Conservation (phyloP, 2,113 vertebrate genomes). For the Tachysurus vachellii region DNA sequence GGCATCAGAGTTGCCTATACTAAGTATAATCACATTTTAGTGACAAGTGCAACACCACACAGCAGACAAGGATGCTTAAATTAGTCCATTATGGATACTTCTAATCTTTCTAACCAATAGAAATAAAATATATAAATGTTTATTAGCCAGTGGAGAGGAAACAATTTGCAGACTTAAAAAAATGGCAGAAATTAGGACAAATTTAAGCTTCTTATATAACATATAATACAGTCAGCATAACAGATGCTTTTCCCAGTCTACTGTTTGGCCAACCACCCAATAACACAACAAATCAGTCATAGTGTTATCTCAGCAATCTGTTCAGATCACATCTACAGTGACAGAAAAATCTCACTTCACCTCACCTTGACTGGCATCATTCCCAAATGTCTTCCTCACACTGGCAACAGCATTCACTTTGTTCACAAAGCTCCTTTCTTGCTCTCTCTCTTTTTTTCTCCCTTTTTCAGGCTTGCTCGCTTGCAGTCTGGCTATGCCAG, state of each 20-base stretch:
- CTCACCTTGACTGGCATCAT: conserved; percentile 46
- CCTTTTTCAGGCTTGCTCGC: conserved; percentile 8
- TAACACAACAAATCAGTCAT: conserved; percentile 29
- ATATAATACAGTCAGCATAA: not conserved
- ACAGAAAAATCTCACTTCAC: conserved; percentile 43
- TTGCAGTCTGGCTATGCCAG: conserved; percentile 47
- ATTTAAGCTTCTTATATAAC: not conserved
- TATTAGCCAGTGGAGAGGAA: not conserved
- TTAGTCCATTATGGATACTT: not conserved
- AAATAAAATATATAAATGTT: not conserved
- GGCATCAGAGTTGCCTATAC: not conserved
- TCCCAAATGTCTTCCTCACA: conserved; percentile 33
- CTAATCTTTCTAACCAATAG: not conserved
- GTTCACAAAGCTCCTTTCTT: conserved; percentile 37
- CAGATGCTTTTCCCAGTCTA: conserved; percentile 8
- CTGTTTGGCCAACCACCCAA: conserved; percentile 11
- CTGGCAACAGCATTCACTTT: conserved; percentile 38
- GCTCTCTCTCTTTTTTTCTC: conserved; percentile 7
- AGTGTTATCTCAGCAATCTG: conserved; percentile 26
- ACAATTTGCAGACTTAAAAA: not conserved
- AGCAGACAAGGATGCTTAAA: not conserved
- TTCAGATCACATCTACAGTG: conserved; percentile 12
- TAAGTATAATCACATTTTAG: not conserved
- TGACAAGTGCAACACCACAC: not conserved
- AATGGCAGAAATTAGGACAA: not conserved